Evolutionary conservation across 2,888 invertebrate genomes (phyloP), one percentile per base, ranked within the genome.

Genomic region (Nezara viridula): DNA sequence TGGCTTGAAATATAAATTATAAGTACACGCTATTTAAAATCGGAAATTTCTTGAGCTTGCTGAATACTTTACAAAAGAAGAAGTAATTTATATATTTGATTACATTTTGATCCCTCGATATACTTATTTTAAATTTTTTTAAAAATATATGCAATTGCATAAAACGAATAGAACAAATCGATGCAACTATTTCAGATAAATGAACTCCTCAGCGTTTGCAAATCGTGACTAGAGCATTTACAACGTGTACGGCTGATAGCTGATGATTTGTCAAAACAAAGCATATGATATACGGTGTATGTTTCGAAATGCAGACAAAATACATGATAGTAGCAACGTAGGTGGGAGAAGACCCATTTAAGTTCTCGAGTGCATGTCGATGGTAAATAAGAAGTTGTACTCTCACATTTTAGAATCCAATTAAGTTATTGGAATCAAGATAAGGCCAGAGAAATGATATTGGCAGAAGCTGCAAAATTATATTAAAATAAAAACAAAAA

Each of bases 241-340:
- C 44, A 44, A 81, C 24, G 21, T 14, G 3, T 0, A 81, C 32
- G n/a, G 44, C 44, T 44, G 44, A 81, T 44, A 2, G 12, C n/a
- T 44, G n/a, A 81, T 14, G 44, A 81, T 81, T 81, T 47, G 12
- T 81, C 81, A 81, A 81, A 77, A 44, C n/a, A 81, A 81, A 40
- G 24, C 77, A 77, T 40, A 40, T 77, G 77, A 81, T 81, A 27
- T 44, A 14, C n/a, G 44, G 21, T 44, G 81, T 44, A 0, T 4
- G n/a, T 44, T 44, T 44, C 7, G 44, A 81, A 81, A 77, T 9
- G 9, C 77, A 10, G 77, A 24, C 40, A 24, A 77, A 40, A 81
- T 44, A n/a, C 2, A 44, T 81, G 77, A n/a, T n/a, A n/a, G n/a
- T 47, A 24, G 81, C 40, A 81, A 81, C 81, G 44, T 10, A n/a